phyloP scores from a whole-genome alignment of 2,888 invertebrate species.

The Campoplex capitator region DNA sequence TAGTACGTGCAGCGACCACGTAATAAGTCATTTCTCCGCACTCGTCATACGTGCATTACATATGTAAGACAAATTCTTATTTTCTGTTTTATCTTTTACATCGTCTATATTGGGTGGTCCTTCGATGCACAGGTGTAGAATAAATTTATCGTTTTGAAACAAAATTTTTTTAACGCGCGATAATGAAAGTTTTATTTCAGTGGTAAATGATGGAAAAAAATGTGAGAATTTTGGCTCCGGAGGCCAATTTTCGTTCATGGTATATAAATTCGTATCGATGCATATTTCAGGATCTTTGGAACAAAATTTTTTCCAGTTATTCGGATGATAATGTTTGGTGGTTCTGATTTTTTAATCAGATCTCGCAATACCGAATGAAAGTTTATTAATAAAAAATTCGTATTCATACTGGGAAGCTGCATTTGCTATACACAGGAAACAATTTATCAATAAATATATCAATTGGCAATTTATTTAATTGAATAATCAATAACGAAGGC shows the following conservation, averaged over 20 bases:
- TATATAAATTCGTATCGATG: background rate
- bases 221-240: background rate
- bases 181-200: background rate
- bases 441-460: background rate
- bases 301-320: background rate
- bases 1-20: slow-evolving; percentile 23
- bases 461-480: background rate
- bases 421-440: background rate
- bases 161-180: background rate
- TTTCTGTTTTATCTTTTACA: background rate
- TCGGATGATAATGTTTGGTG: background rate
- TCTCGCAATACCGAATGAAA: background rate
- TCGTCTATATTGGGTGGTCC: background rate
- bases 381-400: background rate
- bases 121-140: background rate
- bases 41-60: slow-evolving; percentile 20
- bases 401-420: background rate
- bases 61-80: slow-evolving; percentile 10
- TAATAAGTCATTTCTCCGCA: slow-evolving; percentile 13
- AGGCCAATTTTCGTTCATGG: background rate
- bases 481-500: background rate
- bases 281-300: background rate
- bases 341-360: background rate
- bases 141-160: background rate
- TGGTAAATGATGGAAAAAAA: background rate